Conservation (phyloP, 2,888 invertebrate species). For the Heliconius ethilla region DNA sequence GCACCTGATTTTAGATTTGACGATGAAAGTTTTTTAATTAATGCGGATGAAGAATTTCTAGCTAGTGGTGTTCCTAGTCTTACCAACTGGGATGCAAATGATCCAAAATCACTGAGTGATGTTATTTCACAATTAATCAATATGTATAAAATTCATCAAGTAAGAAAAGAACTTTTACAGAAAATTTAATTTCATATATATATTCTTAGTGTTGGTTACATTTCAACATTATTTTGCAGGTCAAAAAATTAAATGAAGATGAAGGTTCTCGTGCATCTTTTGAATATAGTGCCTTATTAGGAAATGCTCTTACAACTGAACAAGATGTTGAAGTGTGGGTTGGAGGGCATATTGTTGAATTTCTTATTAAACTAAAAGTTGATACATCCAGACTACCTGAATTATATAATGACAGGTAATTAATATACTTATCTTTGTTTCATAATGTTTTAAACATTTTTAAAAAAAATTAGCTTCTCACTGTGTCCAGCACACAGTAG, state of each 20-base stretch:
- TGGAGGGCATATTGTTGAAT: conserved; percentile 82
- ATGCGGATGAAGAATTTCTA: conserved; percentile 80
- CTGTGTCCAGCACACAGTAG: too few relatives aligned
- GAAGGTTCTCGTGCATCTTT: conserved; percentile 80
- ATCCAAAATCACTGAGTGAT: conserved; percentile 81
- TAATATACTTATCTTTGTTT: not conserved
- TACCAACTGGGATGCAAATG: conserved; percentile 84
- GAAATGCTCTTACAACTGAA: conserved; percentile 75
- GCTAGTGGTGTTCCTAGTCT: conserved; percentile 82
- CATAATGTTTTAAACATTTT: too few relatives aligned
- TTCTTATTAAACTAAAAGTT: conserved; percentile 84
- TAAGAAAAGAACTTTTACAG: conserved; percentile 51
- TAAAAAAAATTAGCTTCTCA: too few relatives aligned
- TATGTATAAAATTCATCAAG: conserved; percentile 85
- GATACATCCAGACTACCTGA: conserved; percentile 84
- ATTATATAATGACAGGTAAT: conserved; percentile 74
- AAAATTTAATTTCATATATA: conserved; percentile 1
- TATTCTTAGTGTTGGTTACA: not conserved
- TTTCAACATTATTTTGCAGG: conserved; percentile 51
- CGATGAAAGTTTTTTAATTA: conserved; percentile 84
- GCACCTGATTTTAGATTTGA: conserved; percentile 89
- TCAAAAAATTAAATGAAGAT: conserved; percentile 76
- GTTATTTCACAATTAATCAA: conserved; percentile 84
- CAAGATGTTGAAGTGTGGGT: conserved; percentile 86
- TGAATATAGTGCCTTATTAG: conserved; percentile 84